Base-by-base conservation (phyloP, 2,113 vertebrate genomes). In the Suncus etruscus region DNA sequence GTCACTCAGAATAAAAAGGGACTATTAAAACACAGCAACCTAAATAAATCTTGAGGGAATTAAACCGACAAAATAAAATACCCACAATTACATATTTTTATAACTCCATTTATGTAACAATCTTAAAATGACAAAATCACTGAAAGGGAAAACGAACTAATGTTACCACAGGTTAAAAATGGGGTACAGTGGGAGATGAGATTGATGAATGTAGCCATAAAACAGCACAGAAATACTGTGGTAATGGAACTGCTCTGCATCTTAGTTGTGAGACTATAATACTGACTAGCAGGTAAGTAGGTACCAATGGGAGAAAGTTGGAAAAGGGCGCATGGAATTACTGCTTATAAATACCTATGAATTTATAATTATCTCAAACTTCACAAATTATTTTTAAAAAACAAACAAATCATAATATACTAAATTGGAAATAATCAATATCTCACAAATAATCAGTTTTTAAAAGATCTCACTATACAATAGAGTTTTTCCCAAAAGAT, bases 11-110 rank as follows among this genome's bases (percentile, higher is more conserved):
- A 91, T n/a, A 39, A 39, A 31, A 94, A 81, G 39, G 6, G 84
- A 86, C 63, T 87, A 58, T 22, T 70, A 18, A 78, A 72, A 87
- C 20, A 81, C 8, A 86, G 75, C 50, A 84, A 61, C 32, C 15
- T 73, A 25, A 77, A 65, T 11, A 86, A 84, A 78, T 82, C 74
- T 74, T 24, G 69, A 92, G 27, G 54, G 81, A 90, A 80, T 92
- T 83, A 87, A 12, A 24, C 3, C 16, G 54, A 16, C 54, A 14
- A 14, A 16, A 18, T 16, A 18, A 14, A 58, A 58, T 54, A 18
- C 54, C 54, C 54, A 58, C 15, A 5, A 58, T 18, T 58, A 5
- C 14, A 58, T 58, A 58, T 58, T 39, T 39, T 39, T 39, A 39
- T 39, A 39, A 39, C 66, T 75, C n/a, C 18, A 87, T 72, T 82